Percentiles rank a stretch among this genome's conserved stretches.
Evolutionary conservation across 2,888 invertebrate species (phyloP).

Genomic region (Aleiodes leptofemur): DNA sequence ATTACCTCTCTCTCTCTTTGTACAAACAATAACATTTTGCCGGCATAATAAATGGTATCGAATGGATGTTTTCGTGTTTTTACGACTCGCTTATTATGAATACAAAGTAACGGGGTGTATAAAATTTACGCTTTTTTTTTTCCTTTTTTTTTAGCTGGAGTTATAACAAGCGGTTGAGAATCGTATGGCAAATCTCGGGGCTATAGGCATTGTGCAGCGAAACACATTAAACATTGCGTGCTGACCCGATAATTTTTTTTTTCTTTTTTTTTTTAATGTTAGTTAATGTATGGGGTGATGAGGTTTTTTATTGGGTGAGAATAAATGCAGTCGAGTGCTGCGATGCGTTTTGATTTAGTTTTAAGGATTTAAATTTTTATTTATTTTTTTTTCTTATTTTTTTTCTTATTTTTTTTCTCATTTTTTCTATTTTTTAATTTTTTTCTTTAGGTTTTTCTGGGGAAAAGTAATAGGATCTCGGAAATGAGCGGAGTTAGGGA

Average conservation of each 20-base stretch:
- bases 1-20: constrained; percentile 36
- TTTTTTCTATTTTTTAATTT: too few relatives aligned
- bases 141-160: background rate
- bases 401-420: too few relatives aligned
- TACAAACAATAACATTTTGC: constrained; percentile 52
- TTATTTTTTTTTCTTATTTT: too few relatives aligned
- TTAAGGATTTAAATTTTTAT: too few relatives aligned
- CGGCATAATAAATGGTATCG: constrained; percentile 68
- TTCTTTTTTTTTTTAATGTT: background rate
- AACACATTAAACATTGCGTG: background rate
- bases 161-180: constrained; percentile 17
- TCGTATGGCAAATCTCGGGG: constrained; percentile 14
- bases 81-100: constrained; percentile 67
- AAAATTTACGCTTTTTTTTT: constrained; percentile 36
- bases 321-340: background rate
- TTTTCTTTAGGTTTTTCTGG: too few relatives aligned
- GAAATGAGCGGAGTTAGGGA: too few relatives aligned
- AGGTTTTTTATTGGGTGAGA: constrained; percentile 8
- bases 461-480: too few relatives aligned
- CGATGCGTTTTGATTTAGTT: too few relatives aligned
- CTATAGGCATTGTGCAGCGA: background rate
- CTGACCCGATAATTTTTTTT: background rate
- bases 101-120: constrained; percentile 62
- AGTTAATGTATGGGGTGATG: background rate
- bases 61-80: constrained; percentile 70